phyloP scores from a whole-genome alignment of 2,797 vertebrate species.

The Macrochelys suwanniensis region DNA sequence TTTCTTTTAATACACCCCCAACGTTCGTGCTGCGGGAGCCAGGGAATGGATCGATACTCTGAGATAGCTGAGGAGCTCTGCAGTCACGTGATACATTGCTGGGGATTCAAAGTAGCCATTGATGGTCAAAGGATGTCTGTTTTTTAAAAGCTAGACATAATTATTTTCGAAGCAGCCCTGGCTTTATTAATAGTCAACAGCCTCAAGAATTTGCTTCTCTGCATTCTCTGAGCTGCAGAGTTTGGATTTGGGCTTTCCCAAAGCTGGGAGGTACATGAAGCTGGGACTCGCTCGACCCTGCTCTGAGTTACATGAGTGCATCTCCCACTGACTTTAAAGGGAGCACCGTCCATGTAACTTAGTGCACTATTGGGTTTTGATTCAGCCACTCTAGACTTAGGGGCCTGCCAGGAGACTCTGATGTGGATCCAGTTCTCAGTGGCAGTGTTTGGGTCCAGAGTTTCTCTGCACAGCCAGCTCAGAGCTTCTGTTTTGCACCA shows the following conservation, averaged over 20 bases:
- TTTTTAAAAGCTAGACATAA: background rate
- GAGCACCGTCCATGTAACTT: background rate
- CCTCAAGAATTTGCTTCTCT: no score
- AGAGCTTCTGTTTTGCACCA: no score
- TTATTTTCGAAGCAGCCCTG: background rate
- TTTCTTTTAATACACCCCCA: background rate
- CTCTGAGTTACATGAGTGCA: background rate
- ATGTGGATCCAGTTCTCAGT: background rate
- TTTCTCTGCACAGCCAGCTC: background rate
- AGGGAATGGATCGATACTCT: background rate
- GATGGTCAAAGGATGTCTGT: background rate
- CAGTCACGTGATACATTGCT: background rate
- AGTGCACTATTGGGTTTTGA: background rate
- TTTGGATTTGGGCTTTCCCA: no score
- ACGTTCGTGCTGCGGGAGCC: background rate
- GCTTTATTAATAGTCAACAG: no score
- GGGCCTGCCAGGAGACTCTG: background rate
- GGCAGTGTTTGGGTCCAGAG: background rate
- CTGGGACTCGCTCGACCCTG: background rate
- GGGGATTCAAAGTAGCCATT: background rate
- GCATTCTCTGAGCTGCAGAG: no score
- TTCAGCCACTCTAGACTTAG: background rate
- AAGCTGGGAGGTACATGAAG: background rate
- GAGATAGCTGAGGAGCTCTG: background rate
- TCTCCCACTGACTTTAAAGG: background rate